These are phyloP conservation scores for Himalopsyche kuldschensis DNA, from an alignment of 2,888 invertebrate genomes.

Conservation along the genomic window DNA sequence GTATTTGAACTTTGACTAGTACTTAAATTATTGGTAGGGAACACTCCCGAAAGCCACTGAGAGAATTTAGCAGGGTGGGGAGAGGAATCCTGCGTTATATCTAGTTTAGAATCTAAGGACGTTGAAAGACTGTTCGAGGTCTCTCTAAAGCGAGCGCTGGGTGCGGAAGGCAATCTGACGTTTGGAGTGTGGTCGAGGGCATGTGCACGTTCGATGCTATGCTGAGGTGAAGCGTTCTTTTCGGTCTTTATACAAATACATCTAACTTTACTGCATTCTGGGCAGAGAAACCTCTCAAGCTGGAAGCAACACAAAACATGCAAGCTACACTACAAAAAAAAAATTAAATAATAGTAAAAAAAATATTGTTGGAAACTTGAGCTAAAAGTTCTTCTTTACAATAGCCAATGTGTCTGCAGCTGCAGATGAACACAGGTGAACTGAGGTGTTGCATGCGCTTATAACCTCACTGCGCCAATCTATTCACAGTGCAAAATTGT, in stretches of 20 bases:
- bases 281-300: slow-evolving; percentile 75
- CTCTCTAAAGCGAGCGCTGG: slow-evolving; percentile 41
- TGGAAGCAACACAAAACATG: slow-evolving; percentile 67
- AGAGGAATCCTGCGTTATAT: neutral
- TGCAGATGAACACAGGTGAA: no score
- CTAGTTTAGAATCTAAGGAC: neutral
- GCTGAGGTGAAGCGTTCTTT: slow-evolving; percentile 40
- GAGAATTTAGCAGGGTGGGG: neutral
- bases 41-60: slow-evolving; percentile 10
- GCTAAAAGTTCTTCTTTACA: no score
- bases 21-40: neutral
- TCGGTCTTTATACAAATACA: slow-evolving; percentile 59
- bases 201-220: slow-evolving; percentile 13
- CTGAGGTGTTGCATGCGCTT: no score
- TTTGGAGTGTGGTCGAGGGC: slow-evolving; percentile 34
- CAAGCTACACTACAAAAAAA: slow-evolving; percentile 47
- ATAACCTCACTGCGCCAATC: no score
- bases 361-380: neutral
- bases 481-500: no score
- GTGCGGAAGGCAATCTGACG: neutral
- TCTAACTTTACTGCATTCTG: slow-evolving; percentile 69
- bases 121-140: slow-evolving; percentile 41
- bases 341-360: neutral
- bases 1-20: neutral
- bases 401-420: no score